Evolutionary conservation across 2,113 vertebrate species (phyloP).

Genomic region (Crotalus viridis): DNA sequence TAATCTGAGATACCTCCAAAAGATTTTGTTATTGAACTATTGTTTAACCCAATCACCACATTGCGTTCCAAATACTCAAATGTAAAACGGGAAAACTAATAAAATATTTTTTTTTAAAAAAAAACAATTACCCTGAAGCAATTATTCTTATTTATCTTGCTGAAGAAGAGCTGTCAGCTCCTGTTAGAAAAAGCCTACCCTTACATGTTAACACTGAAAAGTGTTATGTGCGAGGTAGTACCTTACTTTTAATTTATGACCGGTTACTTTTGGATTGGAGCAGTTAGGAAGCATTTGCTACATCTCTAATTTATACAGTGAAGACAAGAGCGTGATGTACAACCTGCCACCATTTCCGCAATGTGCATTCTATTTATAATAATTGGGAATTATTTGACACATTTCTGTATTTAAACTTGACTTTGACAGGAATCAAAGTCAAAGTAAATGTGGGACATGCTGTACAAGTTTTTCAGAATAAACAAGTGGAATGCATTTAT

Average conservation of each 20-base stretch:
- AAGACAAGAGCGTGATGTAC: conserved; percentile 4
- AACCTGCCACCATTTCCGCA: neutral
- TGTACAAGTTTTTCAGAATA: neutral
- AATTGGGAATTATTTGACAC: conserved; percentile 23
- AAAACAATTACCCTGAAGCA: neutral
- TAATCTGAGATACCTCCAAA: too few species aligned
- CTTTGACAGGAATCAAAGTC: conserved; percentile 10
- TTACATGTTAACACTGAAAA: neutral
- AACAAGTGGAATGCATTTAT: neutral
- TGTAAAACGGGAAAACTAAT: too few species aligned
- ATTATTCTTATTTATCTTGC: conserved; percentile 3
- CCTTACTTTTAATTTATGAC: neutral
- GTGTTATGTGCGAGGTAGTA: neutral
- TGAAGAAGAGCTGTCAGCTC: conserved; percentile 8
- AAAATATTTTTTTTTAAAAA: too few species aligned
- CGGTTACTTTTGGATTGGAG: conserved; percentile 20
- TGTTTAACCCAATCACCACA: too few species aligned
- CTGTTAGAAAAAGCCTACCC: neutral
- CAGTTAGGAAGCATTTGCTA: neutral
- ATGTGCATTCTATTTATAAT: conserved; percentile 23
- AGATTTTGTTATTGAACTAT: too few species aligned
- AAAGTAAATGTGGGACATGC: neutral
- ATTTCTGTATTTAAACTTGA: conserved; percentile 26
- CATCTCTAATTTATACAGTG: conserved; percentile 25
- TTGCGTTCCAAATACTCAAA: too few species aligned